Base-by-base conservation (phyloP, 2,888 invertebrate genomes). In the Sinohyriopsis cumingii region DNA sequence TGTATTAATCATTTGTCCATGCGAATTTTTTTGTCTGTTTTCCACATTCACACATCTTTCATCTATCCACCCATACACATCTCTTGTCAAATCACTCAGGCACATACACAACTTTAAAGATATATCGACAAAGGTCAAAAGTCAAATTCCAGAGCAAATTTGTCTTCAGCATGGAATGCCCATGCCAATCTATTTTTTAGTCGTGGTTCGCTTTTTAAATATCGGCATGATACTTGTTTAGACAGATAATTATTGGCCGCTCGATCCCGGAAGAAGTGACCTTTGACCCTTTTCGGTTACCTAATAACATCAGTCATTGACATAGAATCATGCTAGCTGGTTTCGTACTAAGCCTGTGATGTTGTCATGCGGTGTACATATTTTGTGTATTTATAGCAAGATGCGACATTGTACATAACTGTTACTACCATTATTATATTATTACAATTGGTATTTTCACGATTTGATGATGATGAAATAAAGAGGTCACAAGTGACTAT, bases 401-500 rank as follows among this genome's bases (percentile, higher is more conserved):
- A 69, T 69, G 63, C 69, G 71, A 77, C 69, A 73, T 71, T 80
- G 78, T 80, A 79, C 71, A 79, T 76, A 75, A 74, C 74, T 73
- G 76, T 80, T 80, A 76, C 69, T 77, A 78, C 73, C 72, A 80
- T 77, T 79, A 79, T 82, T 79, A 75, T 76, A 79, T 77, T 78
- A 73, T 75, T 78, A 77, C 3, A 65, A 53, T 79, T 76, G 79
- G 72, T 74, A 78, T 76, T 79, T 33, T 81, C 77, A 78, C 78
- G 72, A 80, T 78, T 45, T 15, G 45, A 82, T 81, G 77, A 80
- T 71, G 69, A 72, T 70, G 76, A 76, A 80, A 82, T 80, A 81
- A 83, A 84, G 73, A 82, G 79, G 83, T 83, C 83, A 83, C 82
- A 79, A 75, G 76, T 81, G 80, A 80, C 80, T 82, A 84, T 84